Evolutionary conservation across 1,140 invertebrate species (phyloP), one percentile per base, ranked within the genome.

Genomic region (Phortica variegata): DNA sequence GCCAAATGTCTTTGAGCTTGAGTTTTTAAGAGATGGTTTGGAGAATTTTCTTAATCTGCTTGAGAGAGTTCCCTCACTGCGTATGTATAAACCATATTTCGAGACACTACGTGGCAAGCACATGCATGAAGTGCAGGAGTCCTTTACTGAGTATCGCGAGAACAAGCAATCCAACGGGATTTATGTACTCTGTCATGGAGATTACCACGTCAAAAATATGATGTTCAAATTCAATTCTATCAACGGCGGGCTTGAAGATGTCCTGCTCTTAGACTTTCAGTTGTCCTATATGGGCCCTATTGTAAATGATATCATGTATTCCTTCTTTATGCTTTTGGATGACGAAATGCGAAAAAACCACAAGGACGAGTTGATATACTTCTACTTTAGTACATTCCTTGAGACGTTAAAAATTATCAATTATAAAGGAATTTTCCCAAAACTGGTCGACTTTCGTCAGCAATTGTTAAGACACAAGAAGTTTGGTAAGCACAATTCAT

Each of bases 181-280:
- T 18, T 58, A 58, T 34, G 49, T 52, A 29, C 43, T 58, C n/a
- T 52, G 38, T 17, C 56, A 58, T 31, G 53, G 46, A 2, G 53
- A 58, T 26, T 56, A 56, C 29, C 49, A 58, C 39, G 19, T 42
- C 9, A 47, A 47, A 8, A 58, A 60, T 41, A 47, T 57, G 33
- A 57, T 60, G 58, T 57, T 54, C 23, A 54, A 47, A 12, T 32
- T 46, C 10, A 42, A 36, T 19, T 7, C 38, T 19, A 32, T 41
- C 3, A 34, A 5, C 10, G 46, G 46, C 6, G 19, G 31, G 34
- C 18, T 46, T n/a, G 29, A 31, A 15, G 43, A 60, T 12, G 40
- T 47, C 9, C 43, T 54, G 44, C 40, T 60, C 4, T 8, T 60
- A 2, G 54, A 60, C 15, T 60, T 49, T 33, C 55, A 57, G 21